Evolutionary conservation across 2,888 invertebrate genomes (phyloP).

Genomic region (Drosophila anomelani): DNA sequence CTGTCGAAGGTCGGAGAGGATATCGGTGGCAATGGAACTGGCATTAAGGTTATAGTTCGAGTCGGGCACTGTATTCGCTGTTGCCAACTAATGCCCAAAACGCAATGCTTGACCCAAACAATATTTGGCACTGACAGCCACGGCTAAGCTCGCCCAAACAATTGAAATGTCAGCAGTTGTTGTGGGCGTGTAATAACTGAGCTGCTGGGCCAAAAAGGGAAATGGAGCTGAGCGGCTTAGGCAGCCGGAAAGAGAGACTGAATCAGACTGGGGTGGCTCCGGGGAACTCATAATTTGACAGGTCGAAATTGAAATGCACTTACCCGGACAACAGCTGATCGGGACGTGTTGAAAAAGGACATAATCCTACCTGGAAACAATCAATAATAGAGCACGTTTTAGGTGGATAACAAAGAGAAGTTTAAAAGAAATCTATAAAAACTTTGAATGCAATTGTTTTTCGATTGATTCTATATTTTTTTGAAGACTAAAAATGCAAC

Average conservation of each 20-base stretch:
- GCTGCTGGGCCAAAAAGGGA: conserved; percentile 29
- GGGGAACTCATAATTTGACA: conserved; percentile 29
- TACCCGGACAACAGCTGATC: conserved; percentile 32
- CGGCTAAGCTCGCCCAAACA: conserved; percentile 28
- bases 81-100: conserved; percentile 44
- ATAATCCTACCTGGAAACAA: conserved; percentile 17
- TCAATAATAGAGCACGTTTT: conserved; percentile 16
- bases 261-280: not conserved
- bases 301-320: conserved; percentile 34
- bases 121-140: conserved; percentile 53
- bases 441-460: not conserved
- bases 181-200: conserved; percentile 41
- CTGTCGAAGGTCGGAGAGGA: conserved; percentile 12
- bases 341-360: conserved; percentile 12
- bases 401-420: not conserved
- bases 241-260: conserved; percentile 5
- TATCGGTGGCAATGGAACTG: conserved; percentile 45
- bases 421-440: not conserved
- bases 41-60: conserved; percentile 65
- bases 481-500: not conserved
- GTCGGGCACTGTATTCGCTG: not conserved
- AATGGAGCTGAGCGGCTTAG: conserved; percentile 19
- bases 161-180: conserved; percentile 62
- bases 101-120: conserved; percentile 63
- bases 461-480: not conserved